Percentiles rank a stretch among this genome's conserved stretches.
Evolutionary conservation across 2,888 invertebrate genomes (phyloP).

Genomic region (Leucophenga montana): DNA sequence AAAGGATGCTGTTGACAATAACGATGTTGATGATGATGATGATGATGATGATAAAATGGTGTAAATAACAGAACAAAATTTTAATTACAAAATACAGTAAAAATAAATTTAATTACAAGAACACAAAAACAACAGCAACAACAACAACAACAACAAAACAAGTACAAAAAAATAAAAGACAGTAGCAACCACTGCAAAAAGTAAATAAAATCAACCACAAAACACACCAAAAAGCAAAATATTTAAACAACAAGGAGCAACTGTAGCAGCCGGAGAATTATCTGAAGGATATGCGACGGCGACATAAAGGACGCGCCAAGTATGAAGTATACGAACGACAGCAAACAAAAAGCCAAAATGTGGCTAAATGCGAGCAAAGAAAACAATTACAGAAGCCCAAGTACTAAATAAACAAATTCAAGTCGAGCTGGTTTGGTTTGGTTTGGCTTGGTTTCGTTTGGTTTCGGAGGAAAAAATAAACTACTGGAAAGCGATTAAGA

Average conservation of each 20-base stretch:
- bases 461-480: no score
- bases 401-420: no score
- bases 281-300: neutral
- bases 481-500: no score
- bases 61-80: conserved; percentile 29
- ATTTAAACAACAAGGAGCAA: conserved; percentile 29
- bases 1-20: neutral
- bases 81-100: conserved; percentile 41
- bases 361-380: conserved; percentile 9
- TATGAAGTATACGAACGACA: conserved; percentile 18
- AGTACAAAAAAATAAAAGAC: neutral
- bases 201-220: conserved; percentile 39
- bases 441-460: no score
- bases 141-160: conserved; percentile 28
- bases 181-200: conserved; percentile 40
- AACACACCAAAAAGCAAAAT: conserved; percentile 33
- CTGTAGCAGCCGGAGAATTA: conserved; percentile 29
- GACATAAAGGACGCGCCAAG: no score
- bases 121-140: conserved; percentile 23
- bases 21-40: conserved; percentile 5
- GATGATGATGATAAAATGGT: conserved; percentile 17
- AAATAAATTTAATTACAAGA: conserved; percentile 25
- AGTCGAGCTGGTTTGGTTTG: no score
- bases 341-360: conserved; percentile 34
- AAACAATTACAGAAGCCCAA: neutral